Percentiles rank a stretch among this genome's conserved stretches.
These are phyloP conservation scores for Didymodactylos carnosus DNA, from an alignment of 2,888 invertebrate genomes.

Conservation along the genomic window DNA sequence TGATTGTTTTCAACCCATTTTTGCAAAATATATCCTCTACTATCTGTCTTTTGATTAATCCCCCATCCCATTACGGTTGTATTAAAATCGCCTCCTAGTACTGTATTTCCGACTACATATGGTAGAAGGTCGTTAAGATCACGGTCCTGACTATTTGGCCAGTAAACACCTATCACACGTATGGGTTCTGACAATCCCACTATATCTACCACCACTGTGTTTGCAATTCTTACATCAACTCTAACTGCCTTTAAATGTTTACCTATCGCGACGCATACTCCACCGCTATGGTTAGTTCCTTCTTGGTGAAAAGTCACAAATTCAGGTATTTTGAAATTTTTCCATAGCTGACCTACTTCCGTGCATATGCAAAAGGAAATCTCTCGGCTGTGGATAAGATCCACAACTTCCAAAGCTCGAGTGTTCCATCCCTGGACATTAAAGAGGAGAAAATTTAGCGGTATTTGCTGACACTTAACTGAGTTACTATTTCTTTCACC, in stretches of 20 bases:
- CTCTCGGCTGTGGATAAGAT: neutral
- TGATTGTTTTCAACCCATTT: neutral
- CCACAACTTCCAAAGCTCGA: neutral
- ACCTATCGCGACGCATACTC: neutral
- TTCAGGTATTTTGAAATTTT: neutral
- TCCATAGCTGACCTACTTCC: neutral
- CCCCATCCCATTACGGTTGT: neutral
- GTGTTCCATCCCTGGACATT: neutral
- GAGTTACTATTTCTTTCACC: no score
- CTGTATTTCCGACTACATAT: neutral
- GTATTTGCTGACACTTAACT: neutral
- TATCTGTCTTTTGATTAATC: neutral
- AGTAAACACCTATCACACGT: neutral
- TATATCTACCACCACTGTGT: neutral
- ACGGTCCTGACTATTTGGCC: neutral
- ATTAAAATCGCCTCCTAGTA: neutral
- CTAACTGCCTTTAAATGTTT: neutral
- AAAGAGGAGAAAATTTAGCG: neutral
- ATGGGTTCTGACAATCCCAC: neutral
- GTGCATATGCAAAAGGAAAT: neutral
- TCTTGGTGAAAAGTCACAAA: neutral
- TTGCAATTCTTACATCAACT: neutral
- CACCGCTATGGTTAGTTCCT: neutral
- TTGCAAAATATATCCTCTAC: neutral
- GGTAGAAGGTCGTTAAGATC: neutral